These are phyloP conservation scores for Ceraclea dissimilis DNA, from an alignment of 2,888 invertebrate species.

Conservation along the genomic window DNA sequence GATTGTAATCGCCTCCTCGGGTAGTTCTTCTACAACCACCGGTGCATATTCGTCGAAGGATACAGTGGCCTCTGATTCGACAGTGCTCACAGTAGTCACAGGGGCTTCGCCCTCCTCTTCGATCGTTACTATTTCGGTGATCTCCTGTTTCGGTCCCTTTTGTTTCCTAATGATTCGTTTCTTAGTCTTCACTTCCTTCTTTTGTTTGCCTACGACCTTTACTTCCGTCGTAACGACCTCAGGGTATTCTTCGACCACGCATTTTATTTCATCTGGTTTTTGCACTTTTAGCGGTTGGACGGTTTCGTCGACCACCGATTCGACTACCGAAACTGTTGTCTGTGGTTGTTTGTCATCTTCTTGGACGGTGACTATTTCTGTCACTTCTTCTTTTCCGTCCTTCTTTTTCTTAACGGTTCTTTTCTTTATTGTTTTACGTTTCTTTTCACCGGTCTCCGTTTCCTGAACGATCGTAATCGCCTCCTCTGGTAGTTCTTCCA, in stretches of 20 bases:
- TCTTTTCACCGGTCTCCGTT: conserved; percentile 26
- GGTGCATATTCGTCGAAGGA: neutral
- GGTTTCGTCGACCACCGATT: conserved; percentile 28
- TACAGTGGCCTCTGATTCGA: neutral
- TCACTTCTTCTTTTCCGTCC: conserved; percentile 34
- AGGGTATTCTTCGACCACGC: conserved; percentile 29
- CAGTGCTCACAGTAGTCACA: conserved; percentile 19
- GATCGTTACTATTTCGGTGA: conserved; percentile 43
- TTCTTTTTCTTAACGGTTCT: conserved; percentile 34
- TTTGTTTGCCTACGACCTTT: conserved; percentile 31
- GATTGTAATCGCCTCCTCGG: conserved; percentile 28
- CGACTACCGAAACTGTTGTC: conserved; percentile 28
- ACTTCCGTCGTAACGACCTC: conserved; percentile 27
- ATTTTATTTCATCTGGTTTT: conserved; percentile 26
- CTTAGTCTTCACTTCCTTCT: conserved; percentile 29
- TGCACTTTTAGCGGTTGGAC: conserved; percentile 33
- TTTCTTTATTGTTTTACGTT: conserved; percentile 33
- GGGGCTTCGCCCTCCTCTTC: conserved; percentile 31
- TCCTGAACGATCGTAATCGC: conserved; percentile 27
- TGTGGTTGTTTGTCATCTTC: conserved; percentile 26
- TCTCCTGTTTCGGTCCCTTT: conserved; percentile 33
- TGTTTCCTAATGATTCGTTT: conserved; percentile 40
- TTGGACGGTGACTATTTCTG: conserved; percentile 33
- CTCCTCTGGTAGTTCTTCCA: conserved; percentile 23
- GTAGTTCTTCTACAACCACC: conserved; percentile 26